Evolutionary conservation across 2,888 invertebrate species (phyloP), one percentile per base, ranked within the genome.

Genomic region (Miltochrista miniata): DNA sequence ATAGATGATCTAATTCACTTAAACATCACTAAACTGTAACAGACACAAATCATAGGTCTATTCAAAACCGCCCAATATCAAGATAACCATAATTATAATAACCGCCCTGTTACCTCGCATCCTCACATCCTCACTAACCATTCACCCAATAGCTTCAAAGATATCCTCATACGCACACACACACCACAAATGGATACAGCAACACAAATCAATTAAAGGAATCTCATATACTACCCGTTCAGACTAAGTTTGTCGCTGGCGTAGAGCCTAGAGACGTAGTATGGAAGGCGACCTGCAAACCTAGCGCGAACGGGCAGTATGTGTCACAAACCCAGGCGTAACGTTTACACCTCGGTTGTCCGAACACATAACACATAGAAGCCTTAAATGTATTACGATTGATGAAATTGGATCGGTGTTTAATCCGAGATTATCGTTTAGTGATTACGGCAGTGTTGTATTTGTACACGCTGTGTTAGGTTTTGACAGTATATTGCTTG

Each of bases 381-480:
- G 18, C 13, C 35, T 29, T 12, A 41, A 31, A 38, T 12, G 37
- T 34, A 38, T 13, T 48, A 33, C 38, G 29, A 43, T 48, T 43
- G 43, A 48, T 48, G 38, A 38, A 48, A 40, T 47, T 48, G 31
- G 31, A 45, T 31, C 15, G 13, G 30, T 15, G 15, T 15, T 41
- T 50, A 41, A 45, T 45, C 36, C 31, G 3, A 34, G 40, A 45
- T 45, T 45, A 50, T 31, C 31, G 35, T n/a, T 36, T 15, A 37
- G 11, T 34, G 39, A 15, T 45, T 9, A 33, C 1, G 8, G 18
- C 37, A 8, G 29, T 24, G 15, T 18, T 45, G 7, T 35, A 9
- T 31, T 37, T 36, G 31, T 10, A 10, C 29, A 24, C n/a, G n/a
- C n/a, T n/a, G 30, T 42, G 31, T 18, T 40, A 41, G 31, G 18